A percentile compares a stretch with the other conserved stretches of the same genome.
phyloP scores from a whole-genome alignment of 92 coral and sea anemone genomes.

The Paramuricea clavata region DNA sequence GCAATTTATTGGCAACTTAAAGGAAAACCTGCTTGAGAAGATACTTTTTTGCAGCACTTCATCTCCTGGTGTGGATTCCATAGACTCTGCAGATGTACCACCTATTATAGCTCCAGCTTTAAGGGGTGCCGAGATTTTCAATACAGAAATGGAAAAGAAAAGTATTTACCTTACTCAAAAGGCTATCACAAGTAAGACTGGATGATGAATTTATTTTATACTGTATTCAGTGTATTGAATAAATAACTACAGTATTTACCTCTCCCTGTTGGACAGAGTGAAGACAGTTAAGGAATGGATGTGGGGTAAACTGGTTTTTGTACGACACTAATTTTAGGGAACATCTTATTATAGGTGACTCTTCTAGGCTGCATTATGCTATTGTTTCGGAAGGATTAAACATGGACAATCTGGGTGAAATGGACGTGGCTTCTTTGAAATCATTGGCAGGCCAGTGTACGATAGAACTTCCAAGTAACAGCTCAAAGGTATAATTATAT shows the following conservation, averaged over 20 bases:
- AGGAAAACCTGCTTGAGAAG: neutral
- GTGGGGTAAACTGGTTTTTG: too few species aligned
- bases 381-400: neutral
- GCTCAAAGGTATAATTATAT: neutral
- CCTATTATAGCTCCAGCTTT: slow-evolving; percentile 31
- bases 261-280: too few species aligned
- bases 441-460: neutral
- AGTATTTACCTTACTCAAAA: slow-evolving; percentile 19
- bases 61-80: neutral
- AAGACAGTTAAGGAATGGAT: neutral
- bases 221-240: neutral
- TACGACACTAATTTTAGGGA: too few species aligned
- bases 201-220: neutral
- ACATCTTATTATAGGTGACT: neutral
- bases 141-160: slow-evolving; percentile 31
- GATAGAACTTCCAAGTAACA: neutral
- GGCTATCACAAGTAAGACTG: neutral
- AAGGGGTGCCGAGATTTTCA: neutral
- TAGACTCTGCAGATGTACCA: slow-evolving; percentile 9
- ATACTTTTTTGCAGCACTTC: neutral
- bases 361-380: neutral
- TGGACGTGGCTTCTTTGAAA: neutral
- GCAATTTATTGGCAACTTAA: neutral
- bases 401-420: neutral
- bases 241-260: neutral